Base-by-base conservation (phyloP, 2,888 invertebrate genomes). In the Sinelater perroti region DNA sequence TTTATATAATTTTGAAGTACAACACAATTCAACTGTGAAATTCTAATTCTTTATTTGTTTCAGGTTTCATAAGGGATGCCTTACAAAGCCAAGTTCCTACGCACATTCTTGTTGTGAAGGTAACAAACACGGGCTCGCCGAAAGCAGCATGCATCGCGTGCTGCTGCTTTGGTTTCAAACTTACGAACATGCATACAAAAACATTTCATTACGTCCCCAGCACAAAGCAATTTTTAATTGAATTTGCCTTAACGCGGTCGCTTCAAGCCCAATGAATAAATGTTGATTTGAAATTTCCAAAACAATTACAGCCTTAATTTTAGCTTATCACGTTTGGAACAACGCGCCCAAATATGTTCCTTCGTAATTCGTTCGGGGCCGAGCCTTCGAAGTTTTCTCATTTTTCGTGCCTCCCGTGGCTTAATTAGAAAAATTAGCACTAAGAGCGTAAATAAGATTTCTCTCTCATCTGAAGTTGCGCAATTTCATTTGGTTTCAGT, bases 91-190 rank as follows among this genome's bases (percentile, higher is more conserved):
- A 57, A 16, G 52, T 67, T 36, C 60, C 69, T 46, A 61, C 70
- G 50, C 71, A 72, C 61, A 67, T 70, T 45, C 62, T 74, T 21
- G 64, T 68, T 21, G 67, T 74, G 21, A 71, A 75, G 74, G 74
- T 74, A 73, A 68, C 21, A 20, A 40, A 11, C 10, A 6, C 24
- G 14, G n/a, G n/a, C 18, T n/a, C n/a, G n/a, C n/a, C n/a, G n/a
- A n/a, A n/a, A n/a, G n/a, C n/a, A n/a, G n/a, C n/a, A n/a, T n/a
- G n/a, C n/a, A n/a, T n/a, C n/a, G n/a, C n/a, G n/a, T n/a, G n/a
- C n/a, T n/a, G n/a, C n/a, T 5, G 10, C 10, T 28, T 28, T 5
- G 2, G n/a, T 28, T 31, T 10, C 14, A 11, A 3, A 30, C 3
- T 10, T 30, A n/a, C 11, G 11, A 30, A 30, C 3, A 33, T 14